Evolutionary conservation across 2,888 invertebrate species (phyloP).

Genomic region (Rambutsinella grinnellia): DNA sequence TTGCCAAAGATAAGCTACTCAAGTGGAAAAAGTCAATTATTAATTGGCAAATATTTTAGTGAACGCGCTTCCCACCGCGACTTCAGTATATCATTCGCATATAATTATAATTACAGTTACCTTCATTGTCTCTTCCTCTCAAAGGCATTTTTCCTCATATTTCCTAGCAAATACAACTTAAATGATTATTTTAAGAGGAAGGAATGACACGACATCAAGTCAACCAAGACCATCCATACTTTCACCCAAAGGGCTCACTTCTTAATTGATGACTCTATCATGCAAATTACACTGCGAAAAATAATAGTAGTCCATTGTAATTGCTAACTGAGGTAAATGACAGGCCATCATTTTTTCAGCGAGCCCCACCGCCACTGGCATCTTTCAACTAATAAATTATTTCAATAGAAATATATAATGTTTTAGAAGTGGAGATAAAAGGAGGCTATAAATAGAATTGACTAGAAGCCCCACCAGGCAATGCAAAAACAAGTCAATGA

Average conservation of each 20-base stretch:
- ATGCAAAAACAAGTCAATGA: conserved; percentile 5
- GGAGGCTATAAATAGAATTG: conserved; percentile 46
- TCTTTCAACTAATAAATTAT: not conserved
- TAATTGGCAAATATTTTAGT: too few species aligned
- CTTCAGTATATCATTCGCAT: too few species aligned
- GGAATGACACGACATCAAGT: not conserved
- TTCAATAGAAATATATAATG: not conserved
- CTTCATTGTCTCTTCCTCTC: not conserved
- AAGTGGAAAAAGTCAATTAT: too few species aligned
- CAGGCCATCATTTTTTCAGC: conserved; percentile 21
- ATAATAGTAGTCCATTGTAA: conserved; percentile 35
- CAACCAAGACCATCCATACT: conserved; percentile 15
- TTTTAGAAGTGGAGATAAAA: too few species aligned
- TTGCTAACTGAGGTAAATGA: conserved; percentile 46
- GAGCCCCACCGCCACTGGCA: not conserved
- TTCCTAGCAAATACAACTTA: too few species aligned
- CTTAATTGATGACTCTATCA: conserved; percentile 51
- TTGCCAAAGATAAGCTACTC: too few species aligned
- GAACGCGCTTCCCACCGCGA: too few species aligned
- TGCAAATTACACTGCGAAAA: conserved; percentile 19
- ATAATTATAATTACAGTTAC: conserved; percentile 11
- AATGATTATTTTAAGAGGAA: too few species aligned
- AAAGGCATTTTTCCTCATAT: too few species aligned
- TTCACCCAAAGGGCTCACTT: conserved; percentile 42
- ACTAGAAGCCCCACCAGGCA: conserved; percentile 49